Evolutionary conservation across 2,888 invertebrate species (phyloP), one percentile per base, ranked within the genome.

Genomic region (Spilosoma lubricipeda): DNA sequence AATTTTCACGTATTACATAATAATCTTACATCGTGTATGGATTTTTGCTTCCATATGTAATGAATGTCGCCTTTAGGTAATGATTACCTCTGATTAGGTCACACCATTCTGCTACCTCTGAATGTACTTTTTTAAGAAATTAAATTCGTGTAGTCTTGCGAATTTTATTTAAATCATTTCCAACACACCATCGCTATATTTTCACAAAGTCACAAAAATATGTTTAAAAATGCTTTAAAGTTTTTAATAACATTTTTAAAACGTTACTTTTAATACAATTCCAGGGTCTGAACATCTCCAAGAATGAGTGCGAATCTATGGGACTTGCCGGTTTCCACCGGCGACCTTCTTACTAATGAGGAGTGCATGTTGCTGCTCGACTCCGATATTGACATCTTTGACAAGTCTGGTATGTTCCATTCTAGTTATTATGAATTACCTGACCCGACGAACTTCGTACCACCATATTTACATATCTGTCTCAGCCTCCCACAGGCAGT

Each of bases 301-400:
- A 90, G 71, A 84, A 95, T 95, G 95, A 95, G 94, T 92, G 87
- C 90, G 85, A 93, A 88, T 87, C 88, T 86, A 79, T 91, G 91
- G 94, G 91, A 92, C 84, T 88, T 93, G 90, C 85, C 90, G 95
- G 95, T 94, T 91, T 91, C 93, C 93, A 93, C 94, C 94, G 92
- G 91, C 91, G 92, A 92, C 90, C 92, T 95, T 72, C 93, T 95
- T 79, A 93, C 95, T 91, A 93, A 92, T 89, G 95, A 95, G 88
- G 93, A 95, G 82, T 94, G 92, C 84, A 91, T 85, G 84, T 85
- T 92, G 90, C 95, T 95, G 94, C 95, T 95, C 91, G 95, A 95
- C 86, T 90, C 89, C 74, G 94, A 94, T 87, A 89, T 95, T 84
- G 93, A 94, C 87, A 88, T 95, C 84, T 92, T 94, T 79, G 86